Base-by-base conservation (phyloP, 2,888 invertebrate species). In the Synergus umbraculus region DNA sequence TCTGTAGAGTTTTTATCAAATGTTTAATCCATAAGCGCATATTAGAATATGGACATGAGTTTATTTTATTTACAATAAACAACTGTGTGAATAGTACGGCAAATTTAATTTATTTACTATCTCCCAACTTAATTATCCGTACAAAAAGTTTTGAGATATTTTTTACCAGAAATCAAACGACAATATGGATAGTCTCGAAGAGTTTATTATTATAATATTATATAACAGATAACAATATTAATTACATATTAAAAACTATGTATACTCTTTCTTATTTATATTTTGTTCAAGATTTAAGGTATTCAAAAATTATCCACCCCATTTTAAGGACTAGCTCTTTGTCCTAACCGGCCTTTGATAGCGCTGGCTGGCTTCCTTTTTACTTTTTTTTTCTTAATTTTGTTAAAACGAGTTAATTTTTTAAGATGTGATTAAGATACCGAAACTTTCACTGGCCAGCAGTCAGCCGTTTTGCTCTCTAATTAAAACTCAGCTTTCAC, bases 271-370 rank as follows among this genome's bases (percentile, higher is more conserved):
- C 77, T 81, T 78, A 80, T 64, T 73, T 76, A 77, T 79, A 79
- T 76, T 64, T 77, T 66, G 76, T 69, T 44, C 12, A 49, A 73
- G 79, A 67, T 73, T 69, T 64, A 63, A 63, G 13, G 1, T 76
- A 7, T 22, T 22, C 15, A 49, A 76, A 29, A 58, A 54, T 37
- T 76, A 29, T 12, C 41, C 49, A 76, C 41, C 9, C 43, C 83
- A 83, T 81, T 82, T 81, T 67, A 83, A 83, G 83, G 83, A 86
- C 82, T 84, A 84, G 82, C 37, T 7, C 37, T 82, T 83, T 76
- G 81, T 80, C 81, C 82, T 64, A 79, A 82, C 78, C 76, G 79
- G 79, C 83, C 81, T 10, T 49, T 22, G 10, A 76, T 5, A 29
- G 15, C 22, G 9, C 18, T 49, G 49, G 9, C 18, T 49, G 49